phyloP scores from a whole-genome alignment of 2,888 invertebrate species.

The Pemphredon lugubris region DNA sequence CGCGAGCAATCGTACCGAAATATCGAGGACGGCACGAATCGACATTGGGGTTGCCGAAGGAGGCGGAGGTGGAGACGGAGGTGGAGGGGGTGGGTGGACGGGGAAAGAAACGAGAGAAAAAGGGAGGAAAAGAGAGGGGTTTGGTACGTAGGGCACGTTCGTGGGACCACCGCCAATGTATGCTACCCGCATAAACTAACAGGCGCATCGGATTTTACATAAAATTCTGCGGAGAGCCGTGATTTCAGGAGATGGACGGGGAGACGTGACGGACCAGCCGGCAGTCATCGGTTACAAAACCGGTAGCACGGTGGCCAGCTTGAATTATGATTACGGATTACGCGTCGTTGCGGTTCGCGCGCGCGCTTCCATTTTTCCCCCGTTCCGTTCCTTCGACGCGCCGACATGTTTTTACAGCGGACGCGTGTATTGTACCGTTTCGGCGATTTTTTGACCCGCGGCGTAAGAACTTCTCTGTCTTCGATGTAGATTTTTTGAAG shows the following conservation, averaged over 20 bases:
- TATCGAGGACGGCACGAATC: slow-evolving; percentile 58
- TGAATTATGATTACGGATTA: slow-evolving; percentile 77
- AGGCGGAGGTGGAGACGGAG: slow-evolving; percentile 6
- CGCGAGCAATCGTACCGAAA: slow-evolving; percentile 53
- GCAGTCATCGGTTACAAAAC: slow-evolving; percentile 70
- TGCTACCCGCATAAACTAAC: slow-evolving; percentile 81
- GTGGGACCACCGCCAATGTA: slow-evolving; percentile 79
- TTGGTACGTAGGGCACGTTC: slow-evolving; percentile 80
- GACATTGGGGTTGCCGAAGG: slow-evolving; percentile 53
- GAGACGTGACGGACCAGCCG: slow-evolving; percentile 75
- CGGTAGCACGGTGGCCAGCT: slow-evolving; percentile 39
- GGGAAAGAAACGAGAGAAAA: slow-evolving; percentile 62
- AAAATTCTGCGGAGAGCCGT: slow-evolving; percentile 77
- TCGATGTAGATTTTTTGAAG: too few species aligned
- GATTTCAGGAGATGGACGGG: slow-evolving; percentile 76
- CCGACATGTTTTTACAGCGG: too few species aligned
- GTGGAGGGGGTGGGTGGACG: slow-evolving; percentile 25
- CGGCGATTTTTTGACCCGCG: too few species aligned
- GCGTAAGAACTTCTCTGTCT: too few species aligned
- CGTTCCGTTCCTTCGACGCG: neutral
- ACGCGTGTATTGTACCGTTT: too few species aligned
- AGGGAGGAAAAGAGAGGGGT: slow-evolving; percentile 68
- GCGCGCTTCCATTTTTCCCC: slow-evolving; percentile 11
- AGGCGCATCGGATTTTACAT: slow-evolving; percentile 81
- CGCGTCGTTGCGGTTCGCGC: slow-evolving; percentile 31